Conservation (phyloP, 2,113 vertebrate genomes). For the Platycercus adscitus region DNA sequence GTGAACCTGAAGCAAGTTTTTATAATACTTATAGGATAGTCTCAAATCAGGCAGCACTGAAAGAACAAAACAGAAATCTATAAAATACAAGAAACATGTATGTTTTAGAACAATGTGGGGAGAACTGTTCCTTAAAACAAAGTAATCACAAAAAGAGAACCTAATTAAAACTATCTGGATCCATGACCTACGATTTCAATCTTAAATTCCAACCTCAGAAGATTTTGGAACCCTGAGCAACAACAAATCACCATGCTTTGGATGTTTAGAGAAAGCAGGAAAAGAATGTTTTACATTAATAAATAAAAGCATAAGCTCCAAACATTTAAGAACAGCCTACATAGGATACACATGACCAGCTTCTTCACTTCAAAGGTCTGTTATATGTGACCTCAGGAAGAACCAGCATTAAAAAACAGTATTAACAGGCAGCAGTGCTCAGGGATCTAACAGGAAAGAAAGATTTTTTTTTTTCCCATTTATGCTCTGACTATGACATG, state of each 20-base stretch:
- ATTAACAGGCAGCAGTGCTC: background rate
- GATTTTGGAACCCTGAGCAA: background rate
- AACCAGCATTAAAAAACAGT: background rate
- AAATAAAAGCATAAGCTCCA: background rate
- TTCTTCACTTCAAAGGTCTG: background rate
- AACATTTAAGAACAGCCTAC: background rate
- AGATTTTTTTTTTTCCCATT: background rate
- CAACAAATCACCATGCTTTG: background rate
- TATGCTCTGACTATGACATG: background rate
- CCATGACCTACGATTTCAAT: background rate
- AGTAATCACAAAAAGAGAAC: background rate
- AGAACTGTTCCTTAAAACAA: background rate
- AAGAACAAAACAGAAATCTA: background rate
- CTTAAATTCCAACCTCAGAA: background rate
- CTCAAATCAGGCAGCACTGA: background rate
- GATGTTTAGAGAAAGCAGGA: background rate
- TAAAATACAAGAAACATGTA: background rate
- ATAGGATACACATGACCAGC: accelerated
- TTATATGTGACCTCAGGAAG: background rate
- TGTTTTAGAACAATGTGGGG: background rate
- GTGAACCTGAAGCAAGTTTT: background rate
- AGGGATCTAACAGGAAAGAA: background rate
- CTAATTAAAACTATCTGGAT: background rate
- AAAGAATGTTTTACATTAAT: background rate
- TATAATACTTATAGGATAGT: background rate